A percentile compares a stretch with the other conserved stretches of the same genome.
phyloP scores from a whole-genome alignment of 2,113 vertebrate genomes.

The Pelobates fuscus region DNA sequence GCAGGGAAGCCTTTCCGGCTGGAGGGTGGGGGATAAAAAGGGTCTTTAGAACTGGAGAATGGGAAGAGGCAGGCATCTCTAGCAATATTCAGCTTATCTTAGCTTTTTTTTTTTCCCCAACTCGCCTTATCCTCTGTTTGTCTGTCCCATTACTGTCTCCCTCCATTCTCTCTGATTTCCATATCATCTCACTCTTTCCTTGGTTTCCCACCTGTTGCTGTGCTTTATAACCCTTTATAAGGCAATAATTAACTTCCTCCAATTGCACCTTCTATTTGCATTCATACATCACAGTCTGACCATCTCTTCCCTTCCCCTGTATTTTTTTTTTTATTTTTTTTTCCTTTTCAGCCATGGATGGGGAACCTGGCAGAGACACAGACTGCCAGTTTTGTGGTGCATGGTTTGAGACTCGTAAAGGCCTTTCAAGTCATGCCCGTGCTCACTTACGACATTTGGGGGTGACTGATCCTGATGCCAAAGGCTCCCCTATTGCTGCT shows the following conservation, averaged over 20 bases:
- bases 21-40: background rate
- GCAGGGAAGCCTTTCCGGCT: constrained; percentile 18
- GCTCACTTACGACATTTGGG: constrained; percentile 91
- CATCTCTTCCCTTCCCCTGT: constrained; percentile 47
- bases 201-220: constrained; percentile 10
- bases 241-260: background rate
- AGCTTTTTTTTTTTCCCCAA: constrained; percentile 16
- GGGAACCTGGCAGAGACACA: constrained; percentile 84
- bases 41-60: background rate
- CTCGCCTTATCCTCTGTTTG: constrained; percentile 18
- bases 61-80: constrained; percentile 21
- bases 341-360: constrained; percentile 79
- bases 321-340: constrained; percentile 48
- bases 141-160: background rate
- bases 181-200: constrained; percentile 11
- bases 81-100: constrained; percentile 32
- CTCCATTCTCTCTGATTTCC: constrained; percentile 8
- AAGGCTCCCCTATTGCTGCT: constrained; percentile 87
- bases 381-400: constrained; percentile 90
- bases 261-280: constrained; percentile 1
- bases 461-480: constrained; percentile 87
- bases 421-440: constrained; percentile 87
- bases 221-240: background rate
- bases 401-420: constrained; percentile 93
- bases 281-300: constrained; percentile 21